Conservation (phyloP, 2,888 invertebrate genomes). For the Scrobipalpa costella region DNA sequence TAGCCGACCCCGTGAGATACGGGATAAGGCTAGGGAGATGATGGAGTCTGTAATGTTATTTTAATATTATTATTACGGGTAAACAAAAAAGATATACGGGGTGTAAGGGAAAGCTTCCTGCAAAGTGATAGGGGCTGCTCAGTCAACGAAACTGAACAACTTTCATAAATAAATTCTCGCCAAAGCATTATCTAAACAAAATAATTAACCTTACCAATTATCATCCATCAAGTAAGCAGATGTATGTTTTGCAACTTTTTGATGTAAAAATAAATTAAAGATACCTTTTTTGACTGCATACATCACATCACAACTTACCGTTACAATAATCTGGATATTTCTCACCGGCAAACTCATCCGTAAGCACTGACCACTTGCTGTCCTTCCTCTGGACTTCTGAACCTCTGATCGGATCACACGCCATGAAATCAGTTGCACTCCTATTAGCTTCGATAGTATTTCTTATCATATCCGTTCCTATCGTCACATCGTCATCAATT, state of each 20-base stretch:
- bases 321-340: neutral
- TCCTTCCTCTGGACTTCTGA: neutral
- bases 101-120: too few relatives aligned
- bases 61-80: too few relatives aligned
- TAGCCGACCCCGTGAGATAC: too few relatives aligned
- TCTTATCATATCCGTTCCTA: neutral
- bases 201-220: too few relatives aligned
- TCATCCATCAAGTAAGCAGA: neutral
- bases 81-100: too few relatives aligned
- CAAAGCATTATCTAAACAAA: too few relatives aligned
- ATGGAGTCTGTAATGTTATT: neutral
- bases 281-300: neutral
- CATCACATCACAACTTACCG: neutral
- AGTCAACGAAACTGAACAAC: too few relatives aligned
- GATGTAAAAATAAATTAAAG: too few relatives aligned
- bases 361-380: neutral
- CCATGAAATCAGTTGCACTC: neutral
- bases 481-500: neutral
- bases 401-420: neutral
- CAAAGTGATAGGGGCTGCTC: too few relatives aligned
- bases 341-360: neutral
- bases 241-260: neutral
- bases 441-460: neutral
- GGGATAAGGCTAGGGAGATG: neutral
- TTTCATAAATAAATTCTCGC: too few relatives aligned